Percentiles rank a stretch among this genome's conserved stretches.
Conservation (phyloP, 2,797 vertebrate species). For the Calcarius lapponicus region DNA sequence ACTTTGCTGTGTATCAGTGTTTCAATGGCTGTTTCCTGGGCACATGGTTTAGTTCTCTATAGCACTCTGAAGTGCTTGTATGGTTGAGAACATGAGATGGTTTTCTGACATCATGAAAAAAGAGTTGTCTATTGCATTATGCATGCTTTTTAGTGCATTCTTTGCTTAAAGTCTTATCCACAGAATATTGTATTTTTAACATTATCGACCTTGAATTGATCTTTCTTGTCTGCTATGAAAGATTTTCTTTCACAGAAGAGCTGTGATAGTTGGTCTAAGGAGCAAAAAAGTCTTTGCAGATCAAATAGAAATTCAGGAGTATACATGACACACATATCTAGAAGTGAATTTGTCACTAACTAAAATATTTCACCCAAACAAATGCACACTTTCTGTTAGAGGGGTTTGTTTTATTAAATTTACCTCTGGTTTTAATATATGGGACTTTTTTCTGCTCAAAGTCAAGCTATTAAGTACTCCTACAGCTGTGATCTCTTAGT, state of each 20-base stretch:
- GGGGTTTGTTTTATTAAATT: background rate
- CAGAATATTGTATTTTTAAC: background rate
- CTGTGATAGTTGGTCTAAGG: background rate
- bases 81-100: background rate
- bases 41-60: background rate
- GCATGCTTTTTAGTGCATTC: background rate
- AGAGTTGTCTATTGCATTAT: background rate
- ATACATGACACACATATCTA: background rate
- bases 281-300: background rate
- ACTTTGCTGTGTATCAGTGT: background rate
- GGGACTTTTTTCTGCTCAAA: rapidly evolving
- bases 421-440: background rate
- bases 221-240: background rate
- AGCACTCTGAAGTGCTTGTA: background rate
- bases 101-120: background rate
- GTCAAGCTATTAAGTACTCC: background rate
- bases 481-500: background rate
- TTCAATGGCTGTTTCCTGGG: background rate
- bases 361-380: background rate
- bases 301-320: background rate
- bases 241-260: background rate
- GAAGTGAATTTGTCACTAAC: background rate
- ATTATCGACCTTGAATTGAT: background rate
- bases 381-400: background rate
- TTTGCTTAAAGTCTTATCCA: background rate